Evolutionary conservation across 2,113 vertebrate genomes (phyloP).

Genomic region (Gobiocypris rarus): DNA sequence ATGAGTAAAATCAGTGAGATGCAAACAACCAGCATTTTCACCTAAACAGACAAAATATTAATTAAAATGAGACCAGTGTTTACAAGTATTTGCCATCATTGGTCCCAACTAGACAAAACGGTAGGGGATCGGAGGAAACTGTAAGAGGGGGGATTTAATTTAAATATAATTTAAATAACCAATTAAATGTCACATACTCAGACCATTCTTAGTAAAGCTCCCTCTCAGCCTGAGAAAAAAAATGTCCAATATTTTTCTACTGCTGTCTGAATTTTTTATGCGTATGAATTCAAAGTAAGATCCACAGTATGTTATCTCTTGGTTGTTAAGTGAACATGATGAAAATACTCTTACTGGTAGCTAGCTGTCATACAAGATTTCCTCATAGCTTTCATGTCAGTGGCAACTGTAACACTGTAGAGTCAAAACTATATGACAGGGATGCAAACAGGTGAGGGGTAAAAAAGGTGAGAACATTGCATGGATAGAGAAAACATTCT

Average conservation of each 20-base stretch:
- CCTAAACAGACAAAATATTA: background rate
- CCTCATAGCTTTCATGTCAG: too few relatives aligned
- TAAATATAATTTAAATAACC: background rate
- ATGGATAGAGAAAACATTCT: too few relatives aligned
- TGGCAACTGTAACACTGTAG: background rate
- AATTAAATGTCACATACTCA: background rate
- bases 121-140: background rate
- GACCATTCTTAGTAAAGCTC: background rate
- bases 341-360: conserved; percentile 5
- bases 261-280: conserved; percentile 6
- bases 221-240: background rate
- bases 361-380: too few relatives aligned
- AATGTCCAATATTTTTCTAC: conserved; percentile 1
- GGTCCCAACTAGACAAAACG: background rate
- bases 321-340: background rate
- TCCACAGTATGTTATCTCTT: too few relatives aligned
- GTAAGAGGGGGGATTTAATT: background rate
- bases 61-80: background rate
- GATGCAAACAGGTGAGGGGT: too few relatives aligned
- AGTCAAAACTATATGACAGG: background rate
- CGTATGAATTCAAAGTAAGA: too few relatives aligned
- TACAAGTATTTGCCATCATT: background rate
- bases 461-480: too few relatives aligned
- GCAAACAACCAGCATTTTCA: background rate
- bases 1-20: background rate